These are phyloP conservation scores for Chaetodon trifascialis DNA, from an alignment of 2,113 vertebrate species.

Conservation along the genomic window DNA sequence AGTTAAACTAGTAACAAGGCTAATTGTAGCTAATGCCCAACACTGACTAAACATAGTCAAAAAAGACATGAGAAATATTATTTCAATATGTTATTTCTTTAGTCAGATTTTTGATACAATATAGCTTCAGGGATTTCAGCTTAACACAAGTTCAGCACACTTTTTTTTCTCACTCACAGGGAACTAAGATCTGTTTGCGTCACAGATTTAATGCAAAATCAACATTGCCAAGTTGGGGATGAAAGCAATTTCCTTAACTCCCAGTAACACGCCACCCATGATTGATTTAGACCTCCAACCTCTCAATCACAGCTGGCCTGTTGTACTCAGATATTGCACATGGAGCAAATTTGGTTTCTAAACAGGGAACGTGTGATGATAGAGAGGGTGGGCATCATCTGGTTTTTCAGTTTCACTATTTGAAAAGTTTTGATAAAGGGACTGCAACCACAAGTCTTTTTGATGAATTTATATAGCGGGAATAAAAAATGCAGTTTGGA, in stretches of 20 bases:
- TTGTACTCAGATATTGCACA: constrained; percentile 65
- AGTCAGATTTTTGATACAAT: no score
- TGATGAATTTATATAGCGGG: constrained; percentile 44
- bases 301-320: constrained; percentile 58
- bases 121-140: no score
- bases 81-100: no score
- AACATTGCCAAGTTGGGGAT: constrained; percentile 26
- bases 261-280: constrained; percentile 25
- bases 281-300: constrained; percentile 60
- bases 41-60: no score
- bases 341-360: constrained; percentile 56
- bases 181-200: constrained; percentile 10
- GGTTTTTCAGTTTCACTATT: constrained; percentile 46
- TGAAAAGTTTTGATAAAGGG: constrained; percentile 64
- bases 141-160: not conserved
- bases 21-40: no score
- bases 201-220: constrained; percentile 21
- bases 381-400: constrained; percentile 62
- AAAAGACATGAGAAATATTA: no score
- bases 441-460: not conserved
- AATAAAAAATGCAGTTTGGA: constrained; percentile 42
- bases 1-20: no score
- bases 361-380: constrained; percentile 52
- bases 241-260: constrained; percentile 52
- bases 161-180: not conserved